Percentiles rank a stretch among this genome's conserved stretches.
Conservation (phyloP, 1,140 invertebrate species). For the Drosophila setifemur region DNA sequence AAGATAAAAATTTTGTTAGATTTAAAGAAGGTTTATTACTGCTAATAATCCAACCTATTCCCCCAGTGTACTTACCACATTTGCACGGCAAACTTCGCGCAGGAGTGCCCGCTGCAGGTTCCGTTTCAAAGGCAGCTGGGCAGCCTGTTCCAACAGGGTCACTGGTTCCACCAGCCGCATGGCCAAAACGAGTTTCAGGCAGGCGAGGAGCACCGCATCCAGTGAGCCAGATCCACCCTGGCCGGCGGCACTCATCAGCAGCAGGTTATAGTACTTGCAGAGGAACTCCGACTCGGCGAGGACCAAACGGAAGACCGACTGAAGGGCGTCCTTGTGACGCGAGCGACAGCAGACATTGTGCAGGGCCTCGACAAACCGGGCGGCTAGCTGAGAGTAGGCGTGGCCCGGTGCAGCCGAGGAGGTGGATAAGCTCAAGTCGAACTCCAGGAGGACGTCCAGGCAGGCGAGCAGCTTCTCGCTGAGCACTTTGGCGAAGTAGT, state of each 20-base stretch:
- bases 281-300: slow-evolving; percentile 77
- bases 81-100: slow-evolving; percentile 54
- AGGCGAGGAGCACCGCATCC: slow-evolving; percentile 56
- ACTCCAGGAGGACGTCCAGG: slow-evolving; percentile 39
- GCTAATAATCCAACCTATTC: too few species aligned
- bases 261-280: slow-evolving; percentile 77
- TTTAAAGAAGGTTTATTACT: too few species aligned
- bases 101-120: slow-evolving; percentile 57
- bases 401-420: slow-evolving; percentile 6
- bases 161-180: slow-evolving; percentile 71
- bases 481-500: slow-evolving; percentile 81
- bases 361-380: slow-evolving; percentile 71
- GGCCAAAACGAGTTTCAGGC: slow-evolving; percentile 57
- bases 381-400: slow-evolving; percentile 64
- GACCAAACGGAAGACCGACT: slow-evolving; percentile 78
- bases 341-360: slow-evolving; percentile 75
- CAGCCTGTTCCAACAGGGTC: slow-evolving; percentile 51
- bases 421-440: neutral
- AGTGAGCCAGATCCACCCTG: slow-evolving; percentile 26
- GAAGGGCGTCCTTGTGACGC: slow-evolving; percentile 72
- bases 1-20: too few species aligned
- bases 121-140: slow-evolving; percentile 53
- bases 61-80: slow-evolving; percentile 53
- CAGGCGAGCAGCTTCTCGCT: slow-evolving; percentile 73
- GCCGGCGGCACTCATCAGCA: slow-evolving; percentile 57